Conservation (phyloP, 2,113 vertebrate species). For the Aptenodytes forsteri region DNA sequence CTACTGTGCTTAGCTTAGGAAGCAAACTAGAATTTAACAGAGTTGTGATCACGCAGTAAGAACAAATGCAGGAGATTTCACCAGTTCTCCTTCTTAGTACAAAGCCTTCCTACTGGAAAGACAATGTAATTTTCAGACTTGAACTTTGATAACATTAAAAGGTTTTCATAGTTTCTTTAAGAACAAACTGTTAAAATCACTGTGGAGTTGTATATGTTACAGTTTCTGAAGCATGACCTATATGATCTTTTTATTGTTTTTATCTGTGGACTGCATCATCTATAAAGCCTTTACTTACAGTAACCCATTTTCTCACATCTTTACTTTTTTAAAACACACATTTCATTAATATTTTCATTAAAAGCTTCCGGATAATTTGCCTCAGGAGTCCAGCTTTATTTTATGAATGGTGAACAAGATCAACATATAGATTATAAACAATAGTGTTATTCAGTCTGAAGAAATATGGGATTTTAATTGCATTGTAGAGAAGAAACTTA, state of each 20-base stretch:
- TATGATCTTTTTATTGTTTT: not conserved
- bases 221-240: not conserved
- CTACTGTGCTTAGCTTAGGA: not conserved
- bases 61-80: not conserved
- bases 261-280: not conserved
- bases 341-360: not conserved
- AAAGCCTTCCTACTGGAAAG: not conserved
- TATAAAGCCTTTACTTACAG: not conserved
- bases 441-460: not conserved
- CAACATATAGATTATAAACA: constrained; percentile 15
- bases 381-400: not conserved
- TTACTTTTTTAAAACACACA: not conserved
- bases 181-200: not conserved
- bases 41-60: not conserved
- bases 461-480: constrained; percentile 20
- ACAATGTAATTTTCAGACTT: not conserved
- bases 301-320: not conserved
- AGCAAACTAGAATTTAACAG: not conserved
- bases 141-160: not conserved
- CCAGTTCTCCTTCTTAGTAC: not conserved
- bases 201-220: not conserved
- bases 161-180: not conserved
- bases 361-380: not conserved
- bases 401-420: not conserved
- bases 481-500: not conserved